Conservation (phyloP, 2,113 vertebrate genomes). For the Centropus bengalensis region DNA sequence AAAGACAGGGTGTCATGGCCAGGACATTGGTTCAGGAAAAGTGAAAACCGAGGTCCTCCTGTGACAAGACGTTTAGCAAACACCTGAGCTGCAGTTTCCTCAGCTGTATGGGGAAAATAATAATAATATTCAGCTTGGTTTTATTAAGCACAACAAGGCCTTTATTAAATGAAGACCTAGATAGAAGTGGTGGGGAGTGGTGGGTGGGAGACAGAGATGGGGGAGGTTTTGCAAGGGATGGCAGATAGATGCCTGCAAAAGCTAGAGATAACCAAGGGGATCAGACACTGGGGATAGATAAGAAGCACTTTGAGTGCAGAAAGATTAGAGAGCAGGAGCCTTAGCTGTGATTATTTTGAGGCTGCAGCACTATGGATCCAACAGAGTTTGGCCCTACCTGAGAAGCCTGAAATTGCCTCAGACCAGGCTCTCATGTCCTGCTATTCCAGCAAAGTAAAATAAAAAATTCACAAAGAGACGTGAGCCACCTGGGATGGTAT, state of each 20-base stretch:
- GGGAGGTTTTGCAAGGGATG: not conserved
- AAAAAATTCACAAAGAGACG: not conserved
- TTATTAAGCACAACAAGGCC: not conserved
- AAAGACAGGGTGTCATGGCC: not conserved
- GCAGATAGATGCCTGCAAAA: not conserved
- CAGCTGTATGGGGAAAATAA: not conserved
- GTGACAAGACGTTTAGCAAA: not conserved
- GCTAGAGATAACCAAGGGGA: not conserved
- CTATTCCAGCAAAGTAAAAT: not conserved
- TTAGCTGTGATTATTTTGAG: not conserved
- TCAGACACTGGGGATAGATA: not conserved
- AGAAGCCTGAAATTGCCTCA: not conserved
- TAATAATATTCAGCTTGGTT: not conserved
- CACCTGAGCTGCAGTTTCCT: not conserved
- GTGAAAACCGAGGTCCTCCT: not conserved
- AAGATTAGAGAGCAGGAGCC: not conserved
- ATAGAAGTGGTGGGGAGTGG: not conserved
- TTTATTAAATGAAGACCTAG: not conserved
- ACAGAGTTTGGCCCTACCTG: not conserved
- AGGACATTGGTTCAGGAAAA: not conserved
- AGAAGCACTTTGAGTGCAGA: not conserved
- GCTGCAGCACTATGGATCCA: not conserved
- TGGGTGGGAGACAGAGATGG: not conserved
- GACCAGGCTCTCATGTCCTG: not conserved
- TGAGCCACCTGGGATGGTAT: not conserved